These are phyloP conservation scores for Pycnomerus fuliginosus DNA, from an alignment of 2,888 invertebrate genomes.

Conservation along the genomic window DNA sequence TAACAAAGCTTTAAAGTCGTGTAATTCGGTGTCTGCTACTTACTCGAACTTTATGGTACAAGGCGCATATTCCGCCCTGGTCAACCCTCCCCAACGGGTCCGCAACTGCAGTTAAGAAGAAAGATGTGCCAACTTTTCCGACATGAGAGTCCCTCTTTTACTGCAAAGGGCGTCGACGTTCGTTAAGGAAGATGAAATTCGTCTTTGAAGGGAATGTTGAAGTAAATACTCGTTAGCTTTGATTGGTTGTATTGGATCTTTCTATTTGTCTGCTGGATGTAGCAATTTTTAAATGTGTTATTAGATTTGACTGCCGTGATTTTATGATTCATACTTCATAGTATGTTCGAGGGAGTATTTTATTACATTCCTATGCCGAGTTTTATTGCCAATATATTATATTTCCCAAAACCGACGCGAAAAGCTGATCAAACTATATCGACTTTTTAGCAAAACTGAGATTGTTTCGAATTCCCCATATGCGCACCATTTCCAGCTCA, in stretches of 20 bases:
- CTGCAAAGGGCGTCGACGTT: conserved; percentile 13
- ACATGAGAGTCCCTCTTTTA: conserved; percentile 12
- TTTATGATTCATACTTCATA: conserved; percentile 21
- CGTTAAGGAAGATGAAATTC: conserved; percentile 24
- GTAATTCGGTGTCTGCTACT: conserved; percentile 17
- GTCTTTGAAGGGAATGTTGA: conserved; percentile 22
- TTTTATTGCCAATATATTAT: conserved; percentile 18
- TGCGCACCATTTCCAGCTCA: too few species aligned
- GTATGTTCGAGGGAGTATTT: conserved; percentile 14
- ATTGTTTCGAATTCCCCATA: too few species aligned
- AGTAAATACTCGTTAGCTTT: conserved; percentile 33
- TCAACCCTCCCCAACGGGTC: conserved; percentile 5
- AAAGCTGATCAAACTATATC: too few species aligned
- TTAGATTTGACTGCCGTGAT: conserved; percentile 20
- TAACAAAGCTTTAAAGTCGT: conserved; percentile 17
- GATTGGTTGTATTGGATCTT: conserved; percentile 29
- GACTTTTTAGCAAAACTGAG: too few species aligned
- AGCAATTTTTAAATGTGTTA: conserved; percentile 15
- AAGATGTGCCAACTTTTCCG: conserved; percentile 18
- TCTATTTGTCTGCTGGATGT: conserved; percentile 19
- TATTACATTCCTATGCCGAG: conserved; percentile 18
- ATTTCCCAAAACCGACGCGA: conserved; percentile 14
- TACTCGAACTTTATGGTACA: conserved; percentile 9
- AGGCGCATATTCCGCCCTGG: conserved; percentile 5
- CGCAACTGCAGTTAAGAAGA: conserved; percentile 14